A percentile compares a stretch with the other conserved stretches of the same genome.
Evolutionary conservation across 2,113 vertebrate genomes (phyloP).

Genomic region (Irena cyanogastra): DNA sequence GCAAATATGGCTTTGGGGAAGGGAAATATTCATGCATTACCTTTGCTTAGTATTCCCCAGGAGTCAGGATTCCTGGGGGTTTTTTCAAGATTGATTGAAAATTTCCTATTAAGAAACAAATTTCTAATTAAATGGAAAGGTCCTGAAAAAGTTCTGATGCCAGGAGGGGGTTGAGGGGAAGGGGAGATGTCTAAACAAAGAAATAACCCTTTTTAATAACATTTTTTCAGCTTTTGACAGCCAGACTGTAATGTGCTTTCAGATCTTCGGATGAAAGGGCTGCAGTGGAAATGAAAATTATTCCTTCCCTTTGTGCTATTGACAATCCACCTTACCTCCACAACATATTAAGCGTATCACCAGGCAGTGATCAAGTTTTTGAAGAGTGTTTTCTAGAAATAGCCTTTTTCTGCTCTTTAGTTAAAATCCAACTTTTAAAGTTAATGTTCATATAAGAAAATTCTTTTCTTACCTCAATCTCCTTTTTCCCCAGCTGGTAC

Average conservation of each 20-base stretch:
- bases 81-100: neutral
- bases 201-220: neutral
- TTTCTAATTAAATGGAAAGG: neutral
- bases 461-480: neutral
- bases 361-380: neutral
- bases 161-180: fast-evolving
- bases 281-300: neutral
- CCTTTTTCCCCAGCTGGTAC: neutral
- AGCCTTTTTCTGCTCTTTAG: neutral
- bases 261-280: neutral
- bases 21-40: neutral
- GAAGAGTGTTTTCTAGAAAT: neutral
- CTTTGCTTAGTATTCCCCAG: neutral
- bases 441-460: neutral
- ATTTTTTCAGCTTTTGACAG: neutral
- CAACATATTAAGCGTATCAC: neutral
- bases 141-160: neutral
- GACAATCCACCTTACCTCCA: neutral
- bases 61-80: neutral
- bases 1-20: neutral
- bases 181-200: neutral
- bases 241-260: neutral
- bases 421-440: neutral
- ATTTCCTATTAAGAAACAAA: neutral
- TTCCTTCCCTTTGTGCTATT: neutral